Evolutionary conservation across 2,888 invertebrate species (phyloP).

Genomic region (Callosobruchus maculatus): DNA sequence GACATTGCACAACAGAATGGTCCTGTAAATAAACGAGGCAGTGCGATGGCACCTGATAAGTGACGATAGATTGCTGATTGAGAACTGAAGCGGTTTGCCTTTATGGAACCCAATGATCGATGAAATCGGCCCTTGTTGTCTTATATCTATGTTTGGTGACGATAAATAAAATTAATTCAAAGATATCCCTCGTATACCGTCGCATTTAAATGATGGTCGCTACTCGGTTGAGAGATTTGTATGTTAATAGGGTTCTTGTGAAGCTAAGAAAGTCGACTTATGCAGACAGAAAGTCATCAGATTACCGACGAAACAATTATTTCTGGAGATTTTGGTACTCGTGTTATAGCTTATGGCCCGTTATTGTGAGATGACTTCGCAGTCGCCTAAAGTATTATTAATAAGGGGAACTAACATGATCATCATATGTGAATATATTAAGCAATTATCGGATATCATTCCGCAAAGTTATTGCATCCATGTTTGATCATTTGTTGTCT

Average conservation of each 20-base stretch:
- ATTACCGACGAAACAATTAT: background rate
- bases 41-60: no score
- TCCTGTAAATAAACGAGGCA: no score
- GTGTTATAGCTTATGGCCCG: background rate
- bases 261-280: background rate
- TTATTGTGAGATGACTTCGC: background rate
- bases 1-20: no score
- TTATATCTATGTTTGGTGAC: no score
- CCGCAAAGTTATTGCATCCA: background rate
- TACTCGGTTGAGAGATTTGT: background rate
- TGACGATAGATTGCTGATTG: no score
- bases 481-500: no score
- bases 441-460: background rate
- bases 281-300: background rate
- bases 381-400: background rate
- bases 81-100: no score
- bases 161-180: no score
- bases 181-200: background rate
- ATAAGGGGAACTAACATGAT: background rate
- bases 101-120: no score
- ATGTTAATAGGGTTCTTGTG: background rate
- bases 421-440: background rate
- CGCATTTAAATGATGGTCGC: background rate
- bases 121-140: no score
- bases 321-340: background rate